Evolutionary conservation across 53 echinoderm and acorn worm genomes (phyloP).

Genomic region (Echinometra lucunter): DNA sequence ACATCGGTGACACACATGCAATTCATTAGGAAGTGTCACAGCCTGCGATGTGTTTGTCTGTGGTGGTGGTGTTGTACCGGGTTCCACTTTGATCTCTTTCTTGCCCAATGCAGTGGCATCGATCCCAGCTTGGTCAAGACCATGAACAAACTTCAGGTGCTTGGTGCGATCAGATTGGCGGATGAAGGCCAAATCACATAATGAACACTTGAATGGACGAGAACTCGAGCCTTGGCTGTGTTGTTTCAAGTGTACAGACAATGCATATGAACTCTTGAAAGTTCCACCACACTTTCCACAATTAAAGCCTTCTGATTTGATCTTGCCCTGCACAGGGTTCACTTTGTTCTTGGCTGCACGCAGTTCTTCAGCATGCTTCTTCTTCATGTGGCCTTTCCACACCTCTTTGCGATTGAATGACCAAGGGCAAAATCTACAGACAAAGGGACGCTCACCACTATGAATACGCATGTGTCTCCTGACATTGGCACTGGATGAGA

Average conservation of each 20-base stretch:
- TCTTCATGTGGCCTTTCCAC: conserved; percentile 50
- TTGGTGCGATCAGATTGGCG: conserved; percentile 48
- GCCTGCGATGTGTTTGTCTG: background rate
- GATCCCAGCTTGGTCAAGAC: conserved; percentile 14
- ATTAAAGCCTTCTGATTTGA: background rate
- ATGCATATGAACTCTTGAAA: conserved; percentile 38
- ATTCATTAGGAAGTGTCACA: conserved; percentile 2
- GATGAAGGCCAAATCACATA: conserved; percentile 36
- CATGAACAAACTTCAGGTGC: conserved; percentile 61
- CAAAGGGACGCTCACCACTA: conserved; percentile 61
- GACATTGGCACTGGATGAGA: conserved; percentile 58
- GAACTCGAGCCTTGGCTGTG: conserved; percentile 24
- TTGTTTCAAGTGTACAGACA: conserved; percentile 45
- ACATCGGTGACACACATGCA: conserved; percentile 67
- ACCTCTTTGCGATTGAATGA: conserved; percentile 61
- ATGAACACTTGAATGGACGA: conserved; percentile 14
- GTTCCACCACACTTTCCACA: conserved; percentile 44
- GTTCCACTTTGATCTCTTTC: conserved; percentile 39
- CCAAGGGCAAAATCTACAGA: conserved; percentile 30
- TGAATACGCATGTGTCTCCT: conserved; percentile 64
- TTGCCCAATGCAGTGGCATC: background rate
- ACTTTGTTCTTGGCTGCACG: background rate
- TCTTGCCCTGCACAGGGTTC: background rate
- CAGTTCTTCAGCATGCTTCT: conserved; percentile 52
- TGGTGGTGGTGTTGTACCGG: background rate